phyloP scores from a whole-genome alignment of 2,888 invertebrate species.

The Pammene fasciana region DNA sequence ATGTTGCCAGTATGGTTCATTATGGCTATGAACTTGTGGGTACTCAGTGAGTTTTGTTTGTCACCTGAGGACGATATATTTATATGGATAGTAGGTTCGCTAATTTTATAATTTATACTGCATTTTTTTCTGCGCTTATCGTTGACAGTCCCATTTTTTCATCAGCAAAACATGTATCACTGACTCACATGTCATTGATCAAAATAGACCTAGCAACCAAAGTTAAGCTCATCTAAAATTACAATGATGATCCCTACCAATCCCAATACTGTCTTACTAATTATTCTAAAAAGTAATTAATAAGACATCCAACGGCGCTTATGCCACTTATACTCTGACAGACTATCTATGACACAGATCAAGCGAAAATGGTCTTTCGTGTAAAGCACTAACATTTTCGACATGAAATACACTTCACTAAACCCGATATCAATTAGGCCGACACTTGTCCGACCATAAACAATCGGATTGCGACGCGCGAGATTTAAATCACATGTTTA shows the following conservation, averaged over 20 bases:
- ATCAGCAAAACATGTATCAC: background rate
- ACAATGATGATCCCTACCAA: constrained; percentile 4
- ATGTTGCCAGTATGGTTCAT: no score
- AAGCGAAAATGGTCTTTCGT: constrained; percentile 9
- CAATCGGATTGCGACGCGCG: constrained; percentile 37
- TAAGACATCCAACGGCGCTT: background rate
- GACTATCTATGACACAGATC: background rate
- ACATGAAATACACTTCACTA: constrained; percentile 6
- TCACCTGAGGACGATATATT: no score
- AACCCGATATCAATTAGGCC: constrained; percentile 40
- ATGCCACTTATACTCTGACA: background rate
- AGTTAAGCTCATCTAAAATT: background rate
- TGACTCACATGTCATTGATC: constrained; percentile 2
- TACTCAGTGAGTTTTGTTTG: no score
- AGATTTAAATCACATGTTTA: constrained; percentile 43
- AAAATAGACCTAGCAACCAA: constrained; percentile 18
- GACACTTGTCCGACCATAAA: constrained; percentile 43
- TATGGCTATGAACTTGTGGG: no score
- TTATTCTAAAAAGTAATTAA: constrained; percentile 5
- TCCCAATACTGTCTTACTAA: background rate
- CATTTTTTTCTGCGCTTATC: background rate
- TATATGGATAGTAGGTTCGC: no score
- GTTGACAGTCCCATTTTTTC: background rate
- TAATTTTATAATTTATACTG: no score
- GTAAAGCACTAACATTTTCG: background rate